A percentile compares a stretch with the other conserved stretches of the same genome.
phyloP scores from a whole-genome alignment of 2,113 vertebrate genomes.

The Bubo blakistoni region DNA sequence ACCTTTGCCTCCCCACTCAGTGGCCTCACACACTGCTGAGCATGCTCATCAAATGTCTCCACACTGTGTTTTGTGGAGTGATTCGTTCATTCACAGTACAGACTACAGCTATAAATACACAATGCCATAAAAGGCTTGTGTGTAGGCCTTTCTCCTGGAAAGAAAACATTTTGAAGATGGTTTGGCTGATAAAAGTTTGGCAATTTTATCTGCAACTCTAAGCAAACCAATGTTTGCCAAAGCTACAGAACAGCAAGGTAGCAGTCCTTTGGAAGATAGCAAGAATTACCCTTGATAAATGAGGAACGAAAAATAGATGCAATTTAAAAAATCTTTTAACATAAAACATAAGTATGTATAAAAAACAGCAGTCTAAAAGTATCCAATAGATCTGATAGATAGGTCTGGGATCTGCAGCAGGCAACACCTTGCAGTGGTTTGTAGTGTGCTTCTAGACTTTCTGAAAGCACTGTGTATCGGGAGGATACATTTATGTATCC shows the following conservation, averaged over 20 bases:
- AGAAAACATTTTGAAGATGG: neutral
- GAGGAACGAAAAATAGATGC: neutral
- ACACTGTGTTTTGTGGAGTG: neutral
- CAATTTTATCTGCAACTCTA: neutral
- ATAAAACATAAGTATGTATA: neutral
- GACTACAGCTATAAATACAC: neutral
- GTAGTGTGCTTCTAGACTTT: neutral
- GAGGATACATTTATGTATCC: neutral
- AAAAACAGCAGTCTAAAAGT: neutral
- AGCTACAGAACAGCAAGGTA: neutral
- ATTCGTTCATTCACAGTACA: neutral
- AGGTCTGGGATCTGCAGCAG: neutral
- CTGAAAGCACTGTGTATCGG: neutral
- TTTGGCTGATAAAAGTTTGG: neutral
- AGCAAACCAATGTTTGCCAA: neutral
- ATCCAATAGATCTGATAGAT: neutral
- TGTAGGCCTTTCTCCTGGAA: slow-evolving; percentile 2
- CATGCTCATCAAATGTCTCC: neutral
- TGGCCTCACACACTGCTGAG: neutral
- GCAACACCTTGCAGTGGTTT: neutral
- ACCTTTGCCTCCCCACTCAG: neutral
- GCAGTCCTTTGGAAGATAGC: neutral
- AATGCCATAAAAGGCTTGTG: neutral
- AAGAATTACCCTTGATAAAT: neutral
- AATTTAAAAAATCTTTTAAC: neutral